Percentiles rank a stretch among this genome's conserved stretches.
Evolutionary conservation across 2,113 vertebrate genomes (phyloP).

Genomic region (Sapayoa aenigma): DNA sequence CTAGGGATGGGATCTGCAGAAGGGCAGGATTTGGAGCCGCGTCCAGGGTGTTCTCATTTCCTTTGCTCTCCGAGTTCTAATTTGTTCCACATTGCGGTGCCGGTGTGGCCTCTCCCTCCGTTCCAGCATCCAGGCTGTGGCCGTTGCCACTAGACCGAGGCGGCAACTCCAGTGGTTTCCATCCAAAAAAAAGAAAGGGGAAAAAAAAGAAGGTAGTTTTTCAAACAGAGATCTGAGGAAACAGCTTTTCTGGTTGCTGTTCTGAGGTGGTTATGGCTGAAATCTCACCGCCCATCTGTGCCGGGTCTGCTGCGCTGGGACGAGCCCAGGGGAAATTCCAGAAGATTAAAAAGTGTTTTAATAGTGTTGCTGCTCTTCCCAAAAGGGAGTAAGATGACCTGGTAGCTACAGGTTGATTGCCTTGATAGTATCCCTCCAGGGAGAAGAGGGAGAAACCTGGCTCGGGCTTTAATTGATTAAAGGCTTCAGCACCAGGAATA

Average conservation of each 20-base stretch:
- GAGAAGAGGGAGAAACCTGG: neutral
- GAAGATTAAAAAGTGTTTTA: conserved; percentile 27
- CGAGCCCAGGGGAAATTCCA: neutral
- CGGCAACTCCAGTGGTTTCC: conserved; percentile 31
- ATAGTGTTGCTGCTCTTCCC: neutral
- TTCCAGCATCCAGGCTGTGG: conserved; percentile 29
- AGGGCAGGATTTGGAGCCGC: neutral
- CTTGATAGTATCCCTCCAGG: neutral
- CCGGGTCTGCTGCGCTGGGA: rapidly evolving
- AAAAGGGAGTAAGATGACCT: conserved; percentile 27
- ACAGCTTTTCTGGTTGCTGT: neutral
- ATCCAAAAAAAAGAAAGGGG: neutral
- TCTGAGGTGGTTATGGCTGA: neutral
- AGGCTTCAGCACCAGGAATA: conserved; percentile 26
- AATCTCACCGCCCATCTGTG: neutral
- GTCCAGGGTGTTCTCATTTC: conserved; percentile 18
- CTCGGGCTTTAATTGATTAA: conserved; percentile 15
- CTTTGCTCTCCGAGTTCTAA: conserved; percentile 54
- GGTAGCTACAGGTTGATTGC: conserved; percentile 53
- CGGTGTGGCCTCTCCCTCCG: conserved; percentile 14
- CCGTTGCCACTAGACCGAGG: neutral
- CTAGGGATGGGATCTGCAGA: neutral
- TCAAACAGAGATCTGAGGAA: neutral
- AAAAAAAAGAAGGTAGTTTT: neutral
- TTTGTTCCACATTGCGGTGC: conserved; percentile 68